Base-by-base conservation (phyloP, 2,113 vertebrate genomes). In the Ptilorrhoa leucosticta region DNA sequence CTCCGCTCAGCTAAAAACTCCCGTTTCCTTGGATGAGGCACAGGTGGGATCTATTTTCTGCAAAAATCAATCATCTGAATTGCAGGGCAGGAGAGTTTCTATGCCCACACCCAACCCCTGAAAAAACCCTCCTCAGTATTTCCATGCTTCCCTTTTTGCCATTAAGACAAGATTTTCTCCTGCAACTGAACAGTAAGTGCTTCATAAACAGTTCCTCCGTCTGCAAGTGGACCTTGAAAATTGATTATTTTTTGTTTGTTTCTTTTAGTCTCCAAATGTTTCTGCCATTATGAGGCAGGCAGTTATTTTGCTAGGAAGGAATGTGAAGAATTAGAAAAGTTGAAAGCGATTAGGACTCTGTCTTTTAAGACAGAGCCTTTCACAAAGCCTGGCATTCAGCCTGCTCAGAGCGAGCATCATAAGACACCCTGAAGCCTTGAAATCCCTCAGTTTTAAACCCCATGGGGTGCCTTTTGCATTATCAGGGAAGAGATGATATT, bases 241-340 rank as follows among this genome's bases (percentile, higher is more conserved):
- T 97, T 97, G 97, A 98, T 98, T 98, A 97, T 97, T 97, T 97
- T 97, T 97, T 98, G 97, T 97, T 97, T 98, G 97, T 97, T 98
- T 97, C 98, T 97, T 97, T 98, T 98, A 96, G 97, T 96, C 86
- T 96, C 93, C 91, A 92, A 94, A 96, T 92, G 83, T 97, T 73
- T 87, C 95, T 97, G 89, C 96, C 76, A 72, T 96, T 97, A 97
- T 90, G 93, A 97, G 78, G 63, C 94, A 87, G 91, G 89, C 93
- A 93, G 94, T 82, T 65, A 51, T 92, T 87, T 90, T 95, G 26
- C 80, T 88, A 93, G 82, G 56, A 95, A 97, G 87, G 95, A 97
- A 96, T 93, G 79, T 31, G 60, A 95, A 93, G 95, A 88, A 91
- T 86, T 91, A 94, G 89, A 90, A 60, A 94, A 88, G 84, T 96